A percentile compares a stretch with the other conserved stretches of the same genome.
phyloP scores from a whole-genome alignment of 1,140 invertebrate genomes.

The Agrilus planipennis region DNA sequence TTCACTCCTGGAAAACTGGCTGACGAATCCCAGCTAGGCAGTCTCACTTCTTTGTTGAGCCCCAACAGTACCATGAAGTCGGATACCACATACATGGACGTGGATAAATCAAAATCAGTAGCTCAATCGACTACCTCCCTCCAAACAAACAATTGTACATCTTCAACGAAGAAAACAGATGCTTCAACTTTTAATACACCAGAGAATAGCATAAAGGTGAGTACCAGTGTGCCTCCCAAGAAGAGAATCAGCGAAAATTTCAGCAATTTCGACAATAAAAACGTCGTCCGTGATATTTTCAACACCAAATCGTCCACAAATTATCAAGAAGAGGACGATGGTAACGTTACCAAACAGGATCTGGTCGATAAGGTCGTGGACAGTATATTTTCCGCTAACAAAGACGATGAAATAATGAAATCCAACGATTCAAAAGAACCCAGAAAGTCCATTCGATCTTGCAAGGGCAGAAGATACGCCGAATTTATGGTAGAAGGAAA shows the following conservation, averaged over 20 bases:
- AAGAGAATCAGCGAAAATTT: constrained; percentile 25
- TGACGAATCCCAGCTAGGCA: constrained; percentile 79
- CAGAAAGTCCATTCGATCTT: constrained; percentile 44
- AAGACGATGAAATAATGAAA: constrained; percentile 1
- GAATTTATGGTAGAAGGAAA: constrained; percentile 64
- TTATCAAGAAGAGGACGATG: constrained; percentile 1
- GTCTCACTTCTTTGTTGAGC: constrained; percentile 55
- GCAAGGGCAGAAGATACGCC: constrained; percentile 78
- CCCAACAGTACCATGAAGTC: constrained; percentile 36
- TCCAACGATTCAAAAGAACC: constrained; percentile 19
- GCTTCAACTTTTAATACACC: constrained; percentile 11
- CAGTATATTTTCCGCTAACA: constrained; percentile 24
- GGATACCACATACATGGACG: constrained; percentile 11
- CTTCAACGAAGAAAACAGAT: constrained; percentile 1
- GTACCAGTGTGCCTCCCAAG: constrained; percentile 26
- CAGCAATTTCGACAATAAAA: constrained; percentile 19
- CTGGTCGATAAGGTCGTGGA: constrained; percentile 43
- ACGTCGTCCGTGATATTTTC: constrained; percentile 20
- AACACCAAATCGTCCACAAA: constrained; percentile 1
- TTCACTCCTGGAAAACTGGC: constrained; percentile 59
- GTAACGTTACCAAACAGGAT: constrained; percentile 38
- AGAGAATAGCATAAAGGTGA: too few species aligned
- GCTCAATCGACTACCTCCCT: too few species aligned
- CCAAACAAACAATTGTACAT: constrained; percentile 9
- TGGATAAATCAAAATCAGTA: neutral